A percentile compares a stretch with the other conserved stretches of the same genome.
Evolutionary conservation across 2,888 invertebrate genomes (phyloP).

Genomic region (Odontocerum albicorne): DNA sequence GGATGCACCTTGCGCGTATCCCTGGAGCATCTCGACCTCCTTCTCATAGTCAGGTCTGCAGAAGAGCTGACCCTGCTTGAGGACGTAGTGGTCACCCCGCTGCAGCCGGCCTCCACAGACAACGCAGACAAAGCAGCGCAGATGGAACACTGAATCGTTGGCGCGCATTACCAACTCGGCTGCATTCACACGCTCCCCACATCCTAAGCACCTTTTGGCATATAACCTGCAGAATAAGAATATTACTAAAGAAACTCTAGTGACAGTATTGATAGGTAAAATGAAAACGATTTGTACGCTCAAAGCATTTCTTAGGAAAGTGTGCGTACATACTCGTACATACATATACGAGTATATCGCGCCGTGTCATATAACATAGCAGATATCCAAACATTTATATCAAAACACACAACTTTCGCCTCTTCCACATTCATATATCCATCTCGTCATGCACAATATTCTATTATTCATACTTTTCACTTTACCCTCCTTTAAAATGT

Average conservation of each 20-base stretch:
- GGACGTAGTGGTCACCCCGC: constrained; percentile 94
- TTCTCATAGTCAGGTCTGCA: constrained; percentile 93
- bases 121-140: constrained; percentile 94
- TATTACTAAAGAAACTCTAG: no score
- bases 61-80: constrained; percentile 91
- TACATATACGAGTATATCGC: no score
- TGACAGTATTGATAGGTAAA: no score
- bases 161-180: constrained; percentile 97
- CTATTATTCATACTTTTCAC: no score
- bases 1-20: constrained; percentile 36
- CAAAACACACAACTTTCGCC: no score
- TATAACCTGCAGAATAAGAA: constrained; percentile 72
- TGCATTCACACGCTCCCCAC: constrained; percentile 84
- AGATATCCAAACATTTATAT: no score
- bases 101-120: constrained; percentile 92
- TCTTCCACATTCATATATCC: no score
- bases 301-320: not conserved
- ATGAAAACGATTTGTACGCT: not conserved
- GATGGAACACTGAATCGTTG: constrained; percentile 88
- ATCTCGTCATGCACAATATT: no score
- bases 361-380: no score
- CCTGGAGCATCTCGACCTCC: constrained; percentile 84
- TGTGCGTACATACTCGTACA: no score
- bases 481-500: no score
- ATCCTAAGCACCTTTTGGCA: constrained; percentile 91